A percentile compares a stretch with the other conserved stretches of the same genome.
These are phyloP conservation scores for Thera britannica DNA, from an alignment of 2,888 invertebrate species.

Conservation along the genomic window DNA sequence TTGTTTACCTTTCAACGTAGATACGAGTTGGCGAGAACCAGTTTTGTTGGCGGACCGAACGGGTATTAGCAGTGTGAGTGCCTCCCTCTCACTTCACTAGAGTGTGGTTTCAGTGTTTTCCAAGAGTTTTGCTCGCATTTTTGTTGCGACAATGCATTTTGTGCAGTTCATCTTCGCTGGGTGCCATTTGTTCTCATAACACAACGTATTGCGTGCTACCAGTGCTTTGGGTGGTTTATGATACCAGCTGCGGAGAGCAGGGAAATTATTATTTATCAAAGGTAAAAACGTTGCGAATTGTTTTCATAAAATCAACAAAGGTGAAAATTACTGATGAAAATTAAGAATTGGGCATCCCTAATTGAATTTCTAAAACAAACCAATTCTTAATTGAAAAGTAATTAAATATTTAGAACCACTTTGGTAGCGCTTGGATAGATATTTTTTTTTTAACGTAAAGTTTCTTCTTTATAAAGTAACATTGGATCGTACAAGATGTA, in stretches of 20 bases:
- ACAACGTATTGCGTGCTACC: conserved; percentile 9
- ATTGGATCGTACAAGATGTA: conserved; percentile 18
- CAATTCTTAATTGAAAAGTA: no score
- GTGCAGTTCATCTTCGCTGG: conserved; percentile 21
- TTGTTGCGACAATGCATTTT: conserved; percentile 34
- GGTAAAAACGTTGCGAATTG: background rate
- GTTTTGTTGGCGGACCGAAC: conserved; percentile 21
- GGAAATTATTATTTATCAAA: background rate
- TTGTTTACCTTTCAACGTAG: conserved; percentile 50
- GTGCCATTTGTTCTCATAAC: conserved; percentile 29
- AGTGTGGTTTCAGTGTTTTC: conserved; percentile 30
- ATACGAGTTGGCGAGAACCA: conserved; percentile 42
- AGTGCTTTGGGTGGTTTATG: conserved; percentile 4
- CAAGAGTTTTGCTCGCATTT: conserved; percentile 26
- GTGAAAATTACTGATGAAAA: background rate
- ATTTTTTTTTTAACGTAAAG: background rate
- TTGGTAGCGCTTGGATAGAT: no score
- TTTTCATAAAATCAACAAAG: background rate
- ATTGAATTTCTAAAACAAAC: no score
- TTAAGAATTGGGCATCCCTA: no score
- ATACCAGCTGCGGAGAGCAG: background rate
- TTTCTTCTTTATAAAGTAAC: conserved; percentile 8
- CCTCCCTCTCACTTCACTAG: conserved; percentile 18
- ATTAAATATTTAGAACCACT: no score
- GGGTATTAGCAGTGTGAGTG: conserved; percentile 25